Evolutionary conservation across 2,888 invertebrate species (phyloP), one percentile per base, ranked within the genome.

Genomic region (Pantelozetes paolii): DNA sequence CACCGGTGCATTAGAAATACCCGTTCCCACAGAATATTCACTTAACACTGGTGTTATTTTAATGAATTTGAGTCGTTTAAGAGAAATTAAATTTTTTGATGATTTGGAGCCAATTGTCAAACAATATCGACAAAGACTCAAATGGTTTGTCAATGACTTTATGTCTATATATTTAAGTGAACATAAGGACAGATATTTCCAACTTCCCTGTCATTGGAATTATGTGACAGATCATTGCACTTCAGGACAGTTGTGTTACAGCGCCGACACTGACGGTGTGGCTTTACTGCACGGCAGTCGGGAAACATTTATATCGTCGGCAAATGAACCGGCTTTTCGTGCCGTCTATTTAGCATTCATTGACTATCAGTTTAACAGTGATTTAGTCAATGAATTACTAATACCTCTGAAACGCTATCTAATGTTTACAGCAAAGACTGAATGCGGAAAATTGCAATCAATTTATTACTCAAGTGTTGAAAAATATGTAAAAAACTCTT

Each of bases 91-190:
- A 30, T 96, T 95, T 94, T 88, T 89, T 75, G 87, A 89, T 76
- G 90, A 91, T 81, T 88, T 95, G 40, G 86, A 89, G 77, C 90
- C 92, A 3, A 90, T 94, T 78, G 90, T 92, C 83, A 87, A 89
- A 78, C 88, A 91, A 81, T 96, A 92, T 84, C 90, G 89, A 81
- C 82, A 89, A n/a, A 88, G 90, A 80, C 91, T 96, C 76, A 92
- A 92, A 0, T 96, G 93, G 92, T 96, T 96, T 20, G 96, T 97
- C 83, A 96, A 96, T 84, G 96, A 96, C 84, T 88, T 94, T 79
- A 90, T 94, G 79, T 94, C 94, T 81, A 91, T 94, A 80, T 89
- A 92, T 81, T 92, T 94, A 81, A 89, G 91, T 82, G 89, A 88
- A 82, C 89, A 90, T 84, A 89, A 91, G 87, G 90, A 89, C 77